Conservation (phyloP, 2,113 vertebrate species). For the Mugil cephalus region DNA sequence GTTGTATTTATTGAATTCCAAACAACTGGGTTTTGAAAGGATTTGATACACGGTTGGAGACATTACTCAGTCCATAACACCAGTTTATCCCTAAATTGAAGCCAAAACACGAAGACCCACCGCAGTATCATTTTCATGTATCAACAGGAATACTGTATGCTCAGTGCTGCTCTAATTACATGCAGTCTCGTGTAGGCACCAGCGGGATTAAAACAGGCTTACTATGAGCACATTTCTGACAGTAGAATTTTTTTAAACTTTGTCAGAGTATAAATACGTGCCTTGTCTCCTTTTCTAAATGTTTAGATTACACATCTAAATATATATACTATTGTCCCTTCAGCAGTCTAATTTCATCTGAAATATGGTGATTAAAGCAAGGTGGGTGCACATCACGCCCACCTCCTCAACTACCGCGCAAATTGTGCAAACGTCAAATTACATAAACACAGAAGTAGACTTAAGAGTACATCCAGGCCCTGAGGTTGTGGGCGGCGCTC, state of each 20-base stretch:
- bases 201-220: slow-evolving; percentile 2
- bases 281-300: slow-evolving; percentile 61
- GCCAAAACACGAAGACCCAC: slow-evolving; percentile 31
- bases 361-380: slow-evolving; percentile 65
- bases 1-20: slow-evolving; percentile 18
- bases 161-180: neutral
- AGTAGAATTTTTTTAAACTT: slow-evolving; percentile 4
- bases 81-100: slow-evolving; percentile 50
- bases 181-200: neutral
- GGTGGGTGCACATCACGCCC: slow-evolving; percentile 48
- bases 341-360: slow-evolving; percentile 55
- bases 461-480: slow-evolving; percentile 51
- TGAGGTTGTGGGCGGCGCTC: slow-evolving; percentile 76
- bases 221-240: neutral
- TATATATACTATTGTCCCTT: slow-evolving; percentile 48
- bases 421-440: slow-evolving; percentile 78
- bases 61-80: slow-evolving; percentile 38
- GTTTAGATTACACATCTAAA: slow-evolving; percentile 60
- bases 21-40: slow-evolving; percentile 22
- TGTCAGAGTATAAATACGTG: slow-evolving; percentile 34
- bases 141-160: slow-evolving; percentile 25
- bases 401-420: slow-evolving; percentile 45
- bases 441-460: slow-evolving; percentile 71
- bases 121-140: slow-evolving; percentile 11
- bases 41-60: slow-evolving; percentile 33